phyloP scores from a whole-genome alignment of 2,888 invertebrate species.

The Drosophila atroscutellata region DNA sequence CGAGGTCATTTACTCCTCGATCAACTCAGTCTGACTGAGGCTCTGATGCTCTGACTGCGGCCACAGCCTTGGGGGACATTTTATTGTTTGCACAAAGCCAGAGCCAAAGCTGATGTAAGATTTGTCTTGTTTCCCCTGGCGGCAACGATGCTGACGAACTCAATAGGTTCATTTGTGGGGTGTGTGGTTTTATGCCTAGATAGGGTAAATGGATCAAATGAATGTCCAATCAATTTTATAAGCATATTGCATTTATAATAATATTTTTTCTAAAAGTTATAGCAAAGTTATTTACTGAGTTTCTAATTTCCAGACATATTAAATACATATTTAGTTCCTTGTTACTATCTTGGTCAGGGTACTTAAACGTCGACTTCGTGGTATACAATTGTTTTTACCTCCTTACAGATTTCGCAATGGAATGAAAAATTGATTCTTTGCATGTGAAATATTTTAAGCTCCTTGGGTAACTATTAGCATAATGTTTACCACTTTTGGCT shows the following conservation, averaged over 20 bases:
- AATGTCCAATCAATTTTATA: not conserved
- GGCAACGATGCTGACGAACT: conserved; percentile 29
- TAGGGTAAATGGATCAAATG: conserved; percentile 30
- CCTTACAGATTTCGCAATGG: conserved; percentile 66
- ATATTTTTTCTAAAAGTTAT: not conserved
- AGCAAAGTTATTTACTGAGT: not conserved
- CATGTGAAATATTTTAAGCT: conserved; percentile 69
- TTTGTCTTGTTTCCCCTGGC: conserved; percentile 63
- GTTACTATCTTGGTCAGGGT: conserved; percentile 20
- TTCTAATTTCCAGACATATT: not conserved
- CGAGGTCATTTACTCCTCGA: conserved; percentile 80
- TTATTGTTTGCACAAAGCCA: conserved; percentile 81
- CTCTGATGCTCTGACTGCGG: conserved; percentile 29
- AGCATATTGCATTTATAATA: conserved; percentile 1
- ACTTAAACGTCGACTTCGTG: conserved; percentile 11
- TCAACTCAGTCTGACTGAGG: conserved; percentile 34
- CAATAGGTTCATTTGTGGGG: conserved; percentile 56
- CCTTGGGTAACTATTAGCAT: conserved; percentile 73
- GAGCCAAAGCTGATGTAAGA: conserved; percentile 75
- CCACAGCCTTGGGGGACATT: conserved; percentile 82
- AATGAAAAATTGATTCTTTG: conserved; percentile 83
- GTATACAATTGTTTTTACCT: conserved; percentile 13
- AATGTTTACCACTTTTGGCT: conserved; percentile 74
- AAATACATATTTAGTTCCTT: not conserved
- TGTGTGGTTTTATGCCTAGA: conserved; percentile 48